These are phyloP conservation scores for Amphilophus citrinellus DNA, from an alignment of 2,113 vertebrate genomes.

Conservation along the genomic window DNA sequence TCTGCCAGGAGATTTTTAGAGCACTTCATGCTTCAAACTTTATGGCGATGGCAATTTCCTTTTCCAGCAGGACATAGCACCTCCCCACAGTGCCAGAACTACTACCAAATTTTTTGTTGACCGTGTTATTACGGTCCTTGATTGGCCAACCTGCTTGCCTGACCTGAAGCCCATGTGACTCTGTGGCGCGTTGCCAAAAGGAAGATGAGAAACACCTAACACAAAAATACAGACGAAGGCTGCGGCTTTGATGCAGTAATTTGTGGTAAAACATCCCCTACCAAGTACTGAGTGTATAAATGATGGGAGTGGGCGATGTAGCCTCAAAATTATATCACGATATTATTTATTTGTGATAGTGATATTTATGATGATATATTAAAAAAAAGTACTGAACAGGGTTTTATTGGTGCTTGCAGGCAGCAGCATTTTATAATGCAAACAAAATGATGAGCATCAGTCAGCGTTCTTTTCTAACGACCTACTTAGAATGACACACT, in stretches of 20 bases:
- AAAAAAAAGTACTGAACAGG: no score
- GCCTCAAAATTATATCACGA: background rate
- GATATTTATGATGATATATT: background rate
- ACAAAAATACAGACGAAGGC: background rate
- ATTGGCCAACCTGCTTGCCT: background rate
- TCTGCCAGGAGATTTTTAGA: background rate
- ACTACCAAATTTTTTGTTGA: conserved; percentile 4
- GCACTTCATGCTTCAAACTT: background rate
- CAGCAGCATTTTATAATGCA: background rate
- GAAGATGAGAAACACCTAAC: background rate
- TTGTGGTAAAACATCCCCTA: background rate
- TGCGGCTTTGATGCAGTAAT: background rate
- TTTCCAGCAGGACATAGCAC: background rate
- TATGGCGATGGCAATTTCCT: background rate
- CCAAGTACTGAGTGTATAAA: background rate
- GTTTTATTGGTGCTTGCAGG: background rate
- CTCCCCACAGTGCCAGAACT: background rate
- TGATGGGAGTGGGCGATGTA: background rate
- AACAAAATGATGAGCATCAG: background rate
- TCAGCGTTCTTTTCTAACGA: no score
- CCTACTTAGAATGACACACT: background rate
- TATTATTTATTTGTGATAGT: background rate
- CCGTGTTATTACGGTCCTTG: background rate
- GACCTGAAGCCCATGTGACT: background rate
- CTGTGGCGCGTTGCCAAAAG: background rate